These are phyloP conservation scores for Hirtodrosophila alboralis DNA, from an alignment of 2,888 invertebrate species.

Conservation along the genomic window DNA sequence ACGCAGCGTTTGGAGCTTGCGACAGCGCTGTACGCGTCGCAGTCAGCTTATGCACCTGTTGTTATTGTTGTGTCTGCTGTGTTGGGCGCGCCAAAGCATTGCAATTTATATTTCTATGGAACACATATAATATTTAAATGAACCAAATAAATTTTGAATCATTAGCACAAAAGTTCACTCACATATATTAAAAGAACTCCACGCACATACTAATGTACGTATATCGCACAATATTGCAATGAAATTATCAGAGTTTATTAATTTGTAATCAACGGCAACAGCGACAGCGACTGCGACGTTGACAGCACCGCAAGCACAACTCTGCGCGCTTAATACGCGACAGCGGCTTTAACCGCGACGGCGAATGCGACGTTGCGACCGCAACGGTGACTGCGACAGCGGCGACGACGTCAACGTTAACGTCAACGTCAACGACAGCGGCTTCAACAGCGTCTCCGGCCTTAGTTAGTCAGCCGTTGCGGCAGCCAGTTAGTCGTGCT, in stretches of 20 bases:
- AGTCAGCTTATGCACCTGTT: slow-evolving; percentile 58
- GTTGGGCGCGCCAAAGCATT: slow-evolving; percentile 30
- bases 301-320: slow-evolving; percentile 31
- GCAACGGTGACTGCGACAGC: slow-evolving; percentile 15
- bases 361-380: not conserved
- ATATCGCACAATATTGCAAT: slow-evolving; percentile 42
- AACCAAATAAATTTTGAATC: slow-evolving; percentile 27
- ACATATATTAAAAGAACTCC: no score
- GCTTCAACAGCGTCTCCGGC: slow-evolving; percentile 30
- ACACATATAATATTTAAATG: slow-evolving; percentile 35
- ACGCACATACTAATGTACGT: no score
- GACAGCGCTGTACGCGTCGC: slow-evolving; percentile 42
- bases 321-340: slow-evolving; percentile 36
- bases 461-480: slow-evolving; percentile 71
- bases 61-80: slow-evolving; percentile 26
- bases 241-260: slow-evolving; percentile 59
- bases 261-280: slow-evolving; percentile 56
- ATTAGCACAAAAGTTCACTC: slow-evolving; percentile 25
- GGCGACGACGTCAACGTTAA: slow-evolving; percentile 1
- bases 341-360: slow-evolving; percentile 2
- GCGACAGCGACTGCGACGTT: slow-evolving; percentile 1
- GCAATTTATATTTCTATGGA: slow-evolving; percentile 41
- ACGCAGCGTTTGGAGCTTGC: slow-evolving; percentile 31
- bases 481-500: slow-evolving; percentile 74
- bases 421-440: slow-evolving; percentile 1